Percentiles rank a stretch among this genome's conserved stretches.
phyloP scores from a whole-genome alignment of 2,888 invertebrate species.

The Cerastoderma edule region DNA sequence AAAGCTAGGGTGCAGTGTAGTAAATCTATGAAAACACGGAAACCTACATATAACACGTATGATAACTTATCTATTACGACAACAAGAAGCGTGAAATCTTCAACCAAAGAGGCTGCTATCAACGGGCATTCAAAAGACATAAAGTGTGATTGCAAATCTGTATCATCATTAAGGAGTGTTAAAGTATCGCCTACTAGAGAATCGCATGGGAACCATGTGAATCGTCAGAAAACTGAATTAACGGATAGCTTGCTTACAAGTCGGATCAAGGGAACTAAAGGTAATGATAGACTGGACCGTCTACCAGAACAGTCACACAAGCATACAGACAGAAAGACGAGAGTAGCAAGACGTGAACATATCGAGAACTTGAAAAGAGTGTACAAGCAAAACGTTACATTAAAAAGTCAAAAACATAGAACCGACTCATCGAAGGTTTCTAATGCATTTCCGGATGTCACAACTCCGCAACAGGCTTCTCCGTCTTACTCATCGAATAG shows the following conservation, averaged over 20 bases:
- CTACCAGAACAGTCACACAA: too few species aligned
- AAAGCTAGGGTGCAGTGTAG: too few species aligned
- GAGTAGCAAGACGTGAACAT: neutral
- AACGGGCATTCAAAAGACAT: too few species aligned
- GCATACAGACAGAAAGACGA: neutral
- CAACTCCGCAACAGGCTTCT: conserved; percentile 1
- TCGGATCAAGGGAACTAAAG: too few species aligned
- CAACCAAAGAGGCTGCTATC: neutral
- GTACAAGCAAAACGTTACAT: neutral
- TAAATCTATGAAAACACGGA: too few species aligned
- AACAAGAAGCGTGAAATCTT: neutral
- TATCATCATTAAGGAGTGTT: too few species aligned
- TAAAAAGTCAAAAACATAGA: neutral
- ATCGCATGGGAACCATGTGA: too few species aligned
- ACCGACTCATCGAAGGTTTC: neutral
- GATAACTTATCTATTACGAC: neutral
- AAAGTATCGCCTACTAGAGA: too few species aligned
- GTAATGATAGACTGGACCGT: too few species aligned
- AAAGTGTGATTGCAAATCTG: too few species aligned
- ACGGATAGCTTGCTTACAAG: too few species aligned
- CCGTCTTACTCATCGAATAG: neutral
- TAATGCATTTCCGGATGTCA: neutral
- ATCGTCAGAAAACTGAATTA: neutral
- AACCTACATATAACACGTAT: neutral
- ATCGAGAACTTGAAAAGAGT: conserved; percentile 6